Base-by-base conservation (phyloP, 1,140 invertebrate species). In the Parasteatoda tepidariorum region DNA sequence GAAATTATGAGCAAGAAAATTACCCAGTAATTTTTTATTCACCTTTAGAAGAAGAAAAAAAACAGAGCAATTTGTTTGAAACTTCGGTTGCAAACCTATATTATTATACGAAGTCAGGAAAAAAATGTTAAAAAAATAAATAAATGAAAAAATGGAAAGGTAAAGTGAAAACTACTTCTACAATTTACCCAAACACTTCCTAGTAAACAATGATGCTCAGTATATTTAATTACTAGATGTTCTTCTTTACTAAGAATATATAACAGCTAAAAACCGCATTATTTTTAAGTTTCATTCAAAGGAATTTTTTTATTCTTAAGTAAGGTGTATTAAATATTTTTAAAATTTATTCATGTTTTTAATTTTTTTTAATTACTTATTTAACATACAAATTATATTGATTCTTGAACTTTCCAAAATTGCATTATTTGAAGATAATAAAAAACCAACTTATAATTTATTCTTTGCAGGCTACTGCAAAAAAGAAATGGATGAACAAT, bases 1-100 rank as follows among this genome's bases (percentile, higher is more conserved):
- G 31, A 68, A 71, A 55, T 71, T 71, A 71, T 55, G 68, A 57
- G 57, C 68, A 71, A 48, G 57, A 71, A 71, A 71, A 71, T 71
- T 71, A 71, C 68, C 48, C 24, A 26, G 66, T 33, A 68, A 41
- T 68, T 68, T 68, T 28, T 22, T 6, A 30, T 55, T 24, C 22
- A 18, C 30, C 34, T 71, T 71, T 18, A 26, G 26, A 31, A 55
- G 48, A 71, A 71, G 38, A 71, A 71, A 34, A 28, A 22, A 48
- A 41, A 71, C 68, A 55, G 31, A 57, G 68, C 68, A 57, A 71
- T 71, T 71, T 71, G 68, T 71, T 34, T 33, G 48, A 55, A 71
- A 71, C 68, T 54, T 54, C 33, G 38, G 68, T 71, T 55, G 48
- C 48, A 71, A 71, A 71, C 28, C 68, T 28, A 71, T 71, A 71